Percentiles rank a stretch among this genome's conserved stretches.
phyloP scores from a whole-genome alignment of 2,113 vertebrate species.

The Bubo scandiacus region DNA sequence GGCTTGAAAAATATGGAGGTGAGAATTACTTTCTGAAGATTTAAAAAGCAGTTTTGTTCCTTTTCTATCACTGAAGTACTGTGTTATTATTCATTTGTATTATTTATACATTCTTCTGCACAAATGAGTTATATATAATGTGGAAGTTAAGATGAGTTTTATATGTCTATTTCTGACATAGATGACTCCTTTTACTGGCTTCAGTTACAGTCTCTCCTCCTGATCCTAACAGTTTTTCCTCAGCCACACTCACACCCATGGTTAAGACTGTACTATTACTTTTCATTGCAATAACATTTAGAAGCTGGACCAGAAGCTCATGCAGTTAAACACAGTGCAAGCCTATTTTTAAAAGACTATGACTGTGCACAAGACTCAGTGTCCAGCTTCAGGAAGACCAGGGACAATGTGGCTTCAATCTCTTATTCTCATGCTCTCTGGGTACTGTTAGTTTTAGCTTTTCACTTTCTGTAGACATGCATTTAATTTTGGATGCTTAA shows the following conservation, averaged over 20 bases:
- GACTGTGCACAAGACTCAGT: fast-evolving
- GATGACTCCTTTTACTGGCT: neutral
- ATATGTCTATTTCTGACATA: neutral
- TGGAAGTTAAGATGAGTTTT: neutral
- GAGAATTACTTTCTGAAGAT: neutral
- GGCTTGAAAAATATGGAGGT: neutral
- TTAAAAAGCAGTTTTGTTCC: neutral
- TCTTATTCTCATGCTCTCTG: neutral
- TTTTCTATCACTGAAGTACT: neutral
- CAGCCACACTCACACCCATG: neutral
- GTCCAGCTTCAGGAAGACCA: neutral
- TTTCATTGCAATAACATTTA: neutral
- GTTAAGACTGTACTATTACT: neutral
- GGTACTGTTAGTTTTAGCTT: neutral
- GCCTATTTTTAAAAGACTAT: neutral
- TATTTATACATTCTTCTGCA: neutral
- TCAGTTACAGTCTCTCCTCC: neutral
- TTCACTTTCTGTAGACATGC: neutral
- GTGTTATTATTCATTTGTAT: neutral
- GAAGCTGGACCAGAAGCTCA: neutral
- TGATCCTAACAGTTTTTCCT: neutral
- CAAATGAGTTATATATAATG: neutral
- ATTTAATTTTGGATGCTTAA: neutral
- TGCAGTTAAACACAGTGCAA: neutral
- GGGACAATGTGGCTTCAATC: neutral